A percentile compares a stretch with the other conserved stretches of the same genome.
Evolutionary conservation across 2,797 vertebrate species (phyloP).

Genomic region (Perdix hodgsoniae): DNA sequence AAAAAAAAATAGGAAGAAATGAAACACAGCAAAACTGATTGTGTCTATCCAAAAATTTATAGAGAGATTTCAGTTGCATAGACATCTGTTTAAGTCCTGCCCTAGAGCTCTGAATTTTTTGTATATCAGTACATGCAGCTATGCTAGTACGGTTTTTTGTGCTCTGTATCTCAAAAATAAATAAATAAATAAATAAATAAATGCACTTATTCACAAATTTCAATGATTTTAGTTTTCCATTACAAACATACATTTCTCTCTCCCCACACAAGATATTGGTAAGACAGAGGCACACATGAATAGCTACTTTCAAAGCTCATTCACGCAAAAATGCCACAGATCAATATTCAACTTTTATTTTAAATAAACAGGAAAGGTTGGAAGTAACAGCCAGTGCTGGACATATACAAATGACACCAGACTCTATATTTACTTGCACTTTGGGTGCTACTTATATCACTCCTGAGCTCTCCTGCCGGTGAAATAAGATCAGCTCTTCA

Average conservation of each 20-base stretch:
- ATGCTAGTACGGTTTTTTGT: background rate
- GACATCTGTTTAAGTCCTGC: background rate
- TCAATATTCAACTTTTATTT: background rate
- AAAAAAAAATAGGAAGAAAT: background rate
- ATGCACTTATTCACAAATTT: background rate
- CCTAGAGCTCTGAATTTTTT: background rate
- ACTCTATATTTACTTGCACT: background rate
- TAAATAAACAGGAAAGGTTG: conserved; percentile 12
- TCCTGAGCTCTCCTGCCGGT: conserved; percentile 21
- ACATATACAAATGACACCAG: background rate
- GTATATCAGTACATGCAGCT: background rate
- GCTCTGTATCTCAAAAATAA: background rate
- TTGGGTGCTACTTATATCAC: conserved; percentile 40
- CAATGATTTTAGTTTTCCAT: background rate
- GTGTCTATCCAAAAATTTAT: background rate
- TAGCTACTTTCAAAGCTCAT: background rate
- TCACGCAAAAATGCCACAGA: background rate
- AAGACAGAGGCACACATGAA: conserved; percentile 4
- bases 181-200: background rate
- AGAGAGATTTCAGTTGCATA: background rate
- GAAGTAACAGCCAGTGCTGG: background rate
- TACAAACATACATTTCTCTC: conserved; percentile 4
- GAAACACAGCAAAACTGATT: background rate
- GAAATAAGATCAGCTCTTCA: conserved; percentile 54
- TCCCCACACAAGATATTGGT: conserved; percentile 45